Percentiles rank a stretch among this genome's conserved stretches.
Conservation (phyloP, 1,140 invertebrate species). For the Triops cancriformis region DNA sequence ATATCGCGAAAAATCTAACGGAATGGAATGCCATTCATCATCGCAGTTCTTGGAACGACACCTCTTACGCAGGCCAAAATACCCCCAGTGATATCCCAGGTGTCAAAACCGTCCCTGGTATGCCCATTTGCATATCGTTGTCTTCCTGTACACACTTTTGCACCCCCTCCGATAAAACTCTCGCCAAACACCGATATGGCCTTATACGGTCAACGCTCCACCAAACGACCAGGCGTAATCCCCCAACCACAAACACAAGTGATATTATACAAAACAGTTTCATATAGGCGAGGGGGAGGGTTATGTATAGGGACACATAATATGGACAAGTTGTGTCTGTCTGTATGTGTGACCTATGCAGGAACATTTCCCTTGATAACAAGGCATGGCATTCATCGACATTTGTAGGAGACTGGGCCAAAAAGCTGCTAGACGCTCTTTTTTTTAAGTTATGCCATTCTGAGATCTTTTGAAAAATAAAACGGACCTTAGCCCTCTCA, state of each 20-base stretch:
- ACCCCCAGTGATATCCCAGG: not conserved
- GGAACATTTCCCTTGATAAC: not conserved
- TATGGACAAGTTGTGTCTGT: not conserved
- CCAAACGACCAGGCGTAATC: not conserved
- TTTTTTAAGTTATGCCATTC: not conserved
- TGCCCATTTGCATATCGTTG: not conserved
- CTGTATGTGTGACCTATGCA: not conserved
- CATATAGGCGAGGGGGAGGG: not conserved
- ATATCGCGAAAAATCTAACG: not conserved
- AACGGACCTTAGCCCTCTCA: not conserved
- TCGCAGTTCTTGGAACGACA: not conserved
- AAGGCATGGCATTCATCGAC: not conserved
- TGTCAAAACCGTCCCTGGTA: not conserved
- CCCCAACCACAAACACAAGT: not conserved
- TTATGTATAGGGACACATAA: not conserved
- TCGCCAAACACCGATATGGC: not conserved
- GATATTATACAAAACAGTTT: not conserved
- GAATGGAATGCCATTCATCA: conserved; percentile 5
- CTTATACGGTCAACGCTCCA: not conserved
- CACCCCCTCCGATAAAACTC: not conserved
- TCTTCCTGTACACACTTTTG: not conserved
- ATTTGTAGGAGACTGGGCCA: not conserved
- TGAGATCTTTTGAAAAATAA: not conserved
- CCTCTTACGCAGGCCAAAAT: not conserved
- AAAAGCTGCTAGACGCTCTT: not conserved